Evolutionary conservation across 2,888 invertebrate species (phyloP), one percentile per base, ranked within the genome.

Genomic region (Synanthedon andrenaeformis): DNA sequence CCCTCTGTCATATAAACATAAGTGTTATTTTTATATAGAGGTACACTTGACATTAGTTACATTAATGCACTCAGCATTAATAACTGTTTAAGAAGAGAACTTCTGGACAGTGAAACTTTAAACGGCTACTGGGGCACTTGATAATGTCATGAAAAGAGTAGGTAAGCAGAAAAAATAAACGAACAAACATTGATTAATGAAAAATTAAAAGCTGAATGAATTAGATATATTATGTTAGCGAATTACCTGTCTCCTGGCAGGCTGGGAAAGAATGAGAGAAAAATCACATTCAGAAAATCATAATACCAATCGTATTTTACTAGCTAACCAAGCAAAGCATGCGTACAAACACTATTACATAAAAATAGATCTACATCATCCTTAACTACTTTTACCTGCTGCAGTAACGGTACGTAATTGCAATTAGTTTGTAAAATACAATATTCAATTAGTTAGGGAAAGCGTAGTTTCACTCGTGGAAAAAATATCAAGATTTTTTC

Each of bases 1-100:
- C 97, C 97, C 90, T 98, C 98, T 93, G 92, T 59, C 78, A 8
- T 13, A 76, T 71, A 69, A 59, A 66, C 54, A 64, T 48, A 58
- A 45, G 45, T 13, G 45, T 45, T 13, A 45, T 12, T 13, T 45
- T 45, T 45, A 6, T 45, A 14, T 45, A n/a, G n/a, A n/a, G n/a
- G n/a, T n/a, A 45, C 5, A 45, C 45, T 45, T 45, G 3, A n/a
- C 45, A 35, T 10, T 6, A 10, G 3, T 35, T 35, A 35, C 10
- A 35, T 35, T 35, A 35, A 35, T 35, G 35, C 35, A 35, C 35
- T 10, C 35, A 10, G 35, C 35, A 35, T 35, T 35, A 35, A 35
- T 35, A 35, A 35, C 35, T 35, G 35, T 10, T 35, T 10, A 35
- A 35, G 10, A 35, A 35, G 35, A 35, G 35, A 10, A 35, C 35